These are phyloP conservation scores for Magallana angulata DNA, from an alignment of 1,140 invertebrate species.

Conservation along the genomic window DNA sequence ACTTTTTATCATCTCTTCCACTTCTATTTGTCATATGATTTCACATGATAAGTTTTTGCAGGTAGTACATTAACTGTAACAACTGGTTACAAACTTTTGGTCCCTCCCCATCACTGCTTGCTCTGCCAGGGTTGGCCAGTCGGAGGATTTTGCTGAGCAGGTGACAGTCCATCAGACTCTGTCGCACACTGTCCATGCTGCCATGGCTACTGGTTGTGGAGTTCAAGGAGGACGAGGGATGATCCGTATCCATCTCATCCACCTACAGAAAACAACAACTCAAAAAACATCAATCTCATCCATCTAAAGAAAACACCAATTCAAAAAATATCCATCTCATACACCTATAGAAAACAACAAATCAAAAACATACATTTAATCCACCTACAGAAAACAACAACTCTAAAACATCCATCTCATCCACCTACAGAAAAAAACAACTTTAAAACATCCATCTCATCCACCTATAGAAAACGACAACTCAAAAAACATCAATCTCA, in stretches of 20 bases:
- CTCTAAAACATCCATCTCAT: no score
- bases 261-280: neutral
- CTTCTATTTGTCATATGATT: neutral
- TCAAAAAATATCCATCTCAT: neutral
- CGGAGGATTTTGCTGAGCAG: slow-evolving; percentile 43
- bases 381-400: neutral
- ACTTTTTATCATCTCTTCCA: no score
- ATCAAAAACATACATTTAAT: no score
- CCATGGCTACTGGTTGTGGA: neutral
- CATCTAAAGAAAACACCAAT: neutral
- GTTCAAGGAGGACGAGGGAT: neutral
- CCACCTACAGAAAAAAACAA: no score
- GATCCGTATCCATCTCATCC: neutral
- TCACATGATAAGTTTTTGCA: neutral
- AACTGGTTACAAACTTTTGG: neutral
- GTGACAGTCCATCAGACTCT: slow-evolving; percentile 34
- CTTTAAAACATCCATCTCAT: no score
- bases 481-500: no score
- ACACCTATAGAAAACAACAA: neutral
- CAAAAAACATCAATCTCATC: no score
- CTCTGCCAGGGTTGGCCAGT: slow-evolving; percentile 45
- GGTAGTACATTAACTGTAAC: neutral
- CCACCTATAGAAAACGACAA: no score
- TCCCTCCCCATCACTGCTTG: neutral
- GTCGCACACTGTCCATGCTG: neutral